Evolutionary conservation across 2,888 invertebrate genomes (phyloP).

Genomic region (Eumacrocentrus americanus): DNA sequence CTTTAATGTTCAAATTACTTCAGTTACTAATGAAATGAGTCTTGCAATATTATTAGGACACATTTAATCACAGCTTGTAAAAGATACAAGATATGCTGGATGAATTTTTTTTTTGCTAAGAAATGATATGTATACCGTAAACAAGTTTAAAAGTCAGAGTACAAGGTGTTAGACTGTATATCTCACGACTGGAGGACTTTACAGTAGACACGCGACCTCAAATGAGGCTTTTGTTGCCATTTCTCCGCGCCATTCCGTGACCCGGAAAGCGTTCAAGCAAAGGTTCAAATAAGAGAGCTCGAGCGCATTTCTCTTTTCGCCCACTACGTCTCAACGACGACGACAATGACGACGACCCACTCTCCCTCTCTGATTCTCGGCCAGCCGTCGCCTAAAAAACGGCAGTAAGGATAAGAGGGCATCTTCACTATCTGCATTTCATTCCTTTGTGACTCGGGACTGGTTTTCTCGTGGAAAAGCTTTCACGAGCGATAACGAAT

Average conservation of each 20-base stretch:
- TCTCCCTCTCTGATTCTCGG: no score
- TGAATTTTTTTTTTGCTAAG: no score
- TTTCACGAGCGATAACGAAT: conserved; percentile 1
- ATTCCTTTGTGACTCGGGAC: conserved; percentile 3
- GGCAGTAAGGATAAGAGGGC: neutral
- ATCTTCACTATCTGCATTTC: conserved; percentile 9
- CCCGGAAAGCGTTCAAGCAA: conserved; percentile 11
- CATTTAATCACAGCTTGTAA: no score
- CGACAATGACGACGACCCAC: neutral
- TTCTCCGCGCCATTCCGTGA: conserved; percentile 12
- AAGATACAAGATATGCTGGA: no score
- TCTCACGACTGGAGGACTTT: no score
- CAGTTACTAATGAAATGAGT: no score
- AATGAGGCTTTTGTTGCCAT: conserved; percentile 19
- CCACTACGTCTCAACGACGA: neutral
- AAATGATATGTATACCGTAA: neutral
- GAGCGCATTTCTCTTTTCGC: neutral
- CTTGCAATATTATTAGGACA: no score
- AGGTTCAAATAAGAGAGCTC: conserved; percentile 8
- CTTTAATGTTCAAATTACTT: no score
- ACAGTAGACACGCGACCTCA: conserved; percentile 1
- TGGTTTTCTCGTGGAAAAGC: neutral
- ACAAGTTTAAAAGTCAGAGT: neutral
- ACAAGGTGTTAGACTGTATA: neutral
- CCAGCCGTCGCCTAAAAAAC: neutral